Conservation (phyloP, 2,113 vertebrate species). For the Plecturocebus donacophilus region DNA sequence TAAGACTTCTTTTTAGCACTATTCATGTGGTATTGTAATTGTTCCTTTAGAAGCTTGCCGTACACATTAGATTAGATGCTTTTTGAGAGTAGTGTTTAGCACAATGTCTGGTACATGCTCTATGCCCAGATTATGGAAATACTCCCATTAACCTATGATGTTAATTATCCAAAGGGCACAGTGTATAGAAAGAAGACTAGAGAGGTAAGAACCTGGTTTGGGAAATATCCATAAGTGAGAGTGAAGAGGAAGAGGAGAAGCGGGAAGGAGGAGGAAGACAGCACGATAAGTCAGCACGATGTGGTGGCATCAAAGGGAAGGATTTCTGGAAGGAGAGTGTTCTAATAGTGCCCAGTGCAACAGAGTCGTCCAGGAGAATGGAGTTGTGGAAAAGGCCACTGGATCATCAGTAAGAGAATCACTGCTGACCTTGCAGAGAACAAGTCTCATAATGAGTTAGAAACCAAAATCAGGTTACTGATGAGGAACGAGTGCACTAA, state of each 20-base stretch:
- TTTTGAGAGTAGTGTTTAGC: neutral
- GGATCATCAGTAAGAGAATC: neutral
- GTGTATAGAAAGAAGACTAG: neutral
- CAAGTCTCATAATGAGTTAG: neutral
- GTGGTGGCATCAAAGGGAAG: neutral
- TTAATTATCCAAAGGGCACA: neutral
- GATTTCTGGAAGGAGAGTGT: neutral
- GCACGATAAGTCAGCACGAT: fast-evolving
- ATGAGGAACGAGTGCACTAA: neutral
- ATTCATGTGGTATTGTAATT: neutral
- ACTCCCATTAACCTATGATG: neutral
- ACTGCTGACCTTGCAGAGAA: neutral
- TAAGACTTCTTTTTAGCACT: neutral
- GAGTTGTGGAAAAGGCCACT: neutral
- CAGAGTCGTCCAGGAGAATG: neutral
- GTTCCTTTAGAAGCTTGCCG: neutral
- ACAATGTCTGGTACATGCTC: neutral
- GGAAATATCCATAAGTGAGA: neutral
- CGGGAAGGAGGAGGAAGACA: neutral
- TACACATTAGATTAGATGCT: neutral
- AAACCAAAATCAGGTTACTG: neutral
- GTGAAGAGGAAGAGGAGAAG: neutral
- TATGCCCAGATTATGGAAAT: neutral
- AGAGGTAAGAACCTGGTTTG: neutral
- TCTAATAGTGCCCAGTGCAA: too few species aligned